phyloP scores from a whole-genome alignment of 2,888 invertebrate species.

The Ramazzottius varieornatus region DNA sequence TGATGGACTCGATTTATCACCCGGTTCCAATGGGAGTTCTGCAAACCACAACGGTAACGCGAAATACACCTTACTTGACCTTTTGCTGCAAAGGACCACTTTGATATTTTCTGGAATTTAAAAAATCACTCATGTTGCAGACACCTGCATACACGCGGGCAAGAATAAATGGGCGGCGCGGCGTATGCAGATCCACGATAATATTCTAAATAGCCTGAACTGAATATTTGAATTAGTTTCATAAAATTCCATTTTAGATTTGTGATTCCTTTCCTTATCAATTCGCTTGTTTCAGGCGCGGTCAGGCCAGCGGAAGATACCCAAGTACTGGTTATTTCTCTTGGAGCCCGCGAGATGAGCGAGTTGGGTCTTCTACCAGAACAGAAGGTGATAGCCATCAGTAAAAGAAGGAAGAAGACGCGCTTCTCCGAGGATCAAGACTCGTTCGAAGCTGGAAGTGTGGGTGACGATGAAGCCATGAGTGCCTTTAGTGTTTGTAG shows the following conservation, averaged over 20 bases:
- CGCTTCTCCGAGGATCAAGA: slow-evolving; percentile 70
- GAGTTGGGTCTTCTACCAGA: slow-evolving; percentile 5
- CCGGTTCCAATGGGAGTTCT: too few relatives aligned
- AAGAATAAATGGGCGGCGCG: neutral
- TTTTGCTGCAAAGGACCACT: too few relatives aligned
- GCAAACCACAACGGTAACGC: neutral
- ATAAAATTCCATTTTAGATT: too few relatives aligned
- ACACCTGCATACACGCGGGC: neutral
- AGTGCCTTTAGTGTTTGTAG: slow-evolving; percentile 1
- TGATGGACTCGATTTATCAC: neutral
- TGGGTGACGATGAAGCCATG: neutral
- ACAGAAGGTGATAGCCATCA: neutral
- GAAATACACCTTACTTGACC: too few relatives aligned
- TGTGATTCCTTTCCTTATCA: too few relatives aligned
- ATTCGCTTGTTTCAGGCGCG: too few relatives aligned
- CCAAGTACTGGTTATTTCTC: neutral
- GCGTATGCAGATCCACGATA: neutral
- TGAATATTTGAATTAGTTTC: too few relatives aligned
- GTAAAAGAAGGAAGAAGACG: slow-evolving; percentile 21
- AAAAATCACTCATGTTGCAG: too few relatives aligned
- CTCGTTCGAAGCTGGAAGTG: slow-evolving; percentile 21
- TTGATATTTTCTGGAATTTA: too few relatives aligned
- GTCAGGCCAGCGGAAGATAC: neutral
- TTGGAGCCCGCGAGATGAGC: slow-evolving; percentile 5
- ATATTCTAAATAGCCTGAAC: too few relatives aligned